Percentiles rank a stretch among this genome's conserved stretches.
Conservation (phyloP, 1,140 invertebrate species). For the Orchesella cincta region DNA sequence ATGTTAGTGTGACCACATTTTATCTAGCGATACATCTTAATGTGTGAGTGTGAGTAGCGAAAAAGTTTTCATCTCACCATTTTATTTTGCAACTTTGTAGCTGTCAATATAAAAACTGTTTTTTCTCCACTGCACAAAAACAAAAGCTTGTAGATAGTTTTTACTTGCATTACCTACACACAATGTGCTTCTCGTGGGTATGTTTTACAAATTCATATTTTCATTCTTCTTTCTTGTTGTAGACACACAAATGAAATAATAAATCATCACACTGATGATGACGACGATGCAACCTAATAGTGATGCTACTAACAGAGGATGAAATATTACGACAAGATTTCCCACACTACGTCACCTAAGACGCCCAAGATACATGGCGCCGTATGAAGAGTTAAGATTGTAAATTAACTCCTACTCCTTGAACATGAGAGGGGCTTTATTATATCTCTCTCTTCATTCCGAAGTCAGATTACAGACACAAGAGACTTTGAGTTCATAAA, state of each 20-base stretch:
- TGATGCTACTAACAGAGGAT: not conserved
- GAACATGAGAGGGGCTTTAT: too few relatives aligned
- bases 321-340: slow-evolving; percentile 17
- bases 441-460: too few relatives aligned
- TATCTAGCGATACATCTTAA: not conserved
- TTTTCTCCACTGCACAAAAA: too few relatives aligned
- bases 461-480: too few relatives aligned
- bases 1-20: not conserved
- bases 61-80: not conserved
- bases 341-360: slow-evolving; percentile 1
- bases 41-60: not conserved
- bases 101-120: too few relatives aligned
- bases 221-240: too few relatives aligned
- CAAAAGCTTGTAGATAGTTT: too few relatives aligned
- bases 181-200: too few relatives aligned
- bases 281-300: not conserved
- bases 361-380: not conserved
- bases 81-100: not conserved
- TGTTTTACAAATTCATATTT: too few relatives aligned
- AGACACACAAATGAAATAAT: not conserved
- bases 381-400: not conserved
- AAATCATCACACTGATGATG: not conserved
- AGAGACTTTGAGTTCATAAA: not conserved
- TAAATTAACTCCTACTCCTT: slow-evolving; percentile 10
- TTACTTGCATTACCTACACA: too few relatives aligned